phyloP scores from a whole-genome alignment of 2,888 invertebrate genomes.

The Tyria jacobaeae region DNA sequence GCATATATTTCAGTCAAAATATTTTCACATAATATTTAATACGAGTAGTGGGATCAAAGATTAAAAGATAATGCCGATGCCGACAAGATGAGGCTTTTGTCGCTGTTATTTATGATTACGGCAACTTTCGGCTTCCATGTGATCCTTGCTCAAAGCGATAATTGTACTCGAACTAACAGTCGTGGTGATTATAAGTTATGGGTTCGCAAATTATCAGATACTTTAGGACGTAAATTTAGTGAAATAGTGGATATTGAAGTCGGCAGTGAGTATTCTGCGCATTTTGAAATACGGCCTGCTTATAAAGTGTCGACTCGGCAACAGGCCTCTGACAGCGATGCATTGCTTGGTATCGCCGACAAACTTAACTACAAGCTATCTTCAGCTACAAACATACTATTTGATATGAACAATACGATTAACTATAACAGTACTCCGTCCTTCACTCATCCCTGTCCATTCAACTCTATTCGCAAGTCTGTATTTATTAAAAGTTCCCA shows the following conservation, averaged over 20 bases:
- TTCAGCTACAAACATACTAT: constrained; percentile 73
- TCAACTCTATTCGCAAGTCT: constrained; percentile 81
- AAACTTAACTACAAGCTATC: constrained; percentile 77
- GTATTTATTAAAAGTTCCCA: constrained; percentile 75
- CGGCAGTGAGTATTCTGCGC: constrained; percentile 75
- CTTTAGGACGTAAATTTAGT: constrained; percentile 70
- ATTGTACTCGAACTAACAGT: constrained; percentile 70
- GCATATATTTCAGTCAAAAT: constrained; percentile 31
- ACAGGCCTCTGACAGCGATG: constrained; percentile 68
- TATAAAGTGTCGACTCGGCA: constrained; percentile 75
- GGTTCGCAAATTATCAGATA: constrained; percentile 71
- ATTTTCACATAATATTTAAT: constrained; percentile 36
- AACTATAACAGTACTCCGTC: constrained; percentile 76
- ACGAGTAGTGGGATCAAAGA: constrained; percentile 58
- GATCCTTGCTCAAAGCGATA: constrained; percentile 71
- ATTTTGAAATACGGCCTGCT: constrained; percentile 73
- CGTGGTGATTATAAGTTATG: constrained; percentile 75
- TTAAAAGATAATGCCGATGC: constrained; percentile 71
- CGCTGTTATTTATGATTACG: constrained; percentile 70
- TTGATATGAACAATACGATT: constrained; percentile 74
- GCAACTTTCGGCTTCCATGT: constrained; percentile 58
- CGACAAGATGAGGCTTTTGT: constrained; percentile 78
- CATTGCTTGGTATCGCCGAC: constrained; percentile 68
- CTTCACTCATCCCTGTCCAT: constrained; percentile 82
- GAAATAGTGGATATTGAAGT: constrained; percentile 78